Conservation (phyloP, 2,797 vertebrate genomes). For the Gymnothorax reevesii region DNA sequence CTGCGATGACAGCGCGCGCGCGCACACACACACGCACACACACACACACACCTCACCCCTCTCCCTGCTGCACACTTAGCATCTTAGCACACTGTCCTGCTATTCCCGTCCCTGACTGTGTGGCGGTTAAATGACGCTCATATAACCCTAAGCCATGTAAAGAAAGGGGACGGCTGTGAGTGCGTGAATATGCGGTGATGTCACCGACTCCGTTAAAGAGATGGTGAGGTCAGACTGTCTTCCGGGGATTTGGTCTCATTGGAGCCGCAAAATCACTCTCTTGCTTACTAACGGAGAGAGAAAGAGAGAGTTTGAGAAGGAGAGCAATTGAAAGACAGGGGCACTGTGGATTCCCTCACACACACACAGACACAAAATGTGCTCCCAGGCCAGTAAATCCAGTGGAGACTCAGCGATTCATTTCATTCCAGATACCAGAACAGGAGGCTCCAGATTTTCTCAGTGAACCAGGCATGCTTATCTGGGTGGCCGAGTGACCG, state of each 20-base stretch:
- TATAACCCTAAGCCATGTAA: not conserved
- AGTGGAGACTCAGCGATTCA: too few relatives aligned
- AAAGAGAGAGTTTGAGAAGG: not conserved
- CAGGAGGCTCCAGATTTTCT: conserved; percentile 62
- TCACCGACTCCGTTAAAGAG: not conserved
- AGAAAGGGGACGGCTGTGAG: not conserved
- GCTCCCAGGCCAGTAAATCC: too few relatives aligned
- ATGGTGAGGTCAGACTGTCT: not conserved
- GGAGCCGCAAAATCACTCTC: conserved; percentile 51
- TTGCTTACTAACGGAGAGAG: not conserved
- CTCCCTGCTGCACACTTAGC: conserved; percentile 11
- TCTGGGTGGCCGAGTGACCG: conserved; percentile 50
- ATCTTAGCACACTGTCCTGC: not conserved
- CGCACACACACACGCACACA: too few relatives aligned
- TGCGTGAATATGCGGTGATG: conserved; percentile 1
- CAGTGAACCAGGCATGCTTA: conserved; percentile 56
- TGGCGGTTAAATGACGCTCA: not conserved
- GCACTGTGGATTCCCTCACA: conserved; percentile 17
- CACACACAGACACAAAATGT: conserved; percentile 28
- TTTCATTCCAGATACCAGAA: not conserved
- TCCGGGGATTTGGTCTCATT: conserved; percentile 45
- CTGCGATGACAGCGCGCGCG: not conserved
- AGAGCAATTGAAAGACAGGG: not conserved
- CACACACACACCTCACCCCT: not conserved
- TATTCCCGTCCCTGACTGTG: not conserved